Evolutionary conservation across 2,888 invertebrate genomes (phyloP).

Genomic region (Eucera pruinosa): DNA sequence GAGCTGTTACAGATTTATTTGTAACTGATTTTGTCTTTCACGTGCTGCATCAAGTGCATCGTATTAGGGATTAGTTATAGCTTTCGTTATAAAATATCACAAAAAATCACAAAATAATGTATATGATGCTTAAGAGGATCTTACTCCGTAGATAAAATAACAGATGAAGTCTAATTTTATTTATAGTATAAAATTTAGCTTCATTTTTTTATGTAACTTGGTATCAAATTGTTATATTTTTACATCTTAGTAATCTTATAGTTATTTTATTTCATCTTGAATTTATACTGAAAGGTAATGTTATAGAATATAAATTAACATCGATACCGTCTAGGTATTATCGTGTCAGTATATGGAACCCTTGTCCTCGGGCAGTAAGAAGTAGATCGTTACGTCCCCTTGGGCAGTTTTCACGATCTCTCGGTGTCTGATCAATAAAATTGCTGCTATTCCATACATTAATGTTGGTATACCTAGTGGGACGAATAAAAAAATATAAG

Average conservation of each 20-base stretch:
- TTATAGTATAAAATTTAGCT: too few species aligned
- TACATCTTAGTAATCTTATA: background rate
- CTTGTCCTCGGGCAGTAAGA: conserved; percentile 95
- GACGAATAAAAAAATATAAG: conserved; percentile 28
- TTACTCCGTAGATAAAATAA: too few species aligned
- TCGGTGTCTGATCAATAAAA: conserved; percentile 90
- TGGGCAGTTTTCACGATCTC: conserved; percentile 91
- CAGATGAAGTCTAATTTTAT: too few species aligned
- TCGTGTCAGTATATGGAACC: conserved; percentile 88
- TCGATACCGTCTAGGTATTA: background rate
- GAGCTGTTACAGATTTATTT: conserved; percentile 21
- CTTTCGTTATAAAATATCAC: too few species aligned
- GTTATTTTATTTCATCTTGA: conserved; percentile 23
- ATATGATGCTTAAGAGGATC: too few species aligned
- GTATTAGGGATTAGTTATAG: background rate
- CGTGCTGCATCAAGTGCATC: background rate
- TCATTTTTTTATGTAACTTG: too few species aligned
- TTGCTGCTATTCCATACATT: conserved; percentile 95
- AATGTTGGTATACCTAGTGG: conserved; percentile 93
- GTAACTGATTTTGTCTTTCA: conserved; percentile 20
- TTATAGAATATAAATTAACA: conserved; percentile 8
- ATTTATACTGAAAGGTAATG: background rate
- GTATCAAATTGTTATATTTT: too few species aligned
- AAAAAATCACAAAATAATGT: too few species aligned
- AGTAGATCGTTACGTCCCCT: conserved; percentile 93